These are phyloP conservation scores for Triplophysa rosa DNA, from an alignment of 2,113 vertebrate species.

Conservation along the genomic window DNA sequence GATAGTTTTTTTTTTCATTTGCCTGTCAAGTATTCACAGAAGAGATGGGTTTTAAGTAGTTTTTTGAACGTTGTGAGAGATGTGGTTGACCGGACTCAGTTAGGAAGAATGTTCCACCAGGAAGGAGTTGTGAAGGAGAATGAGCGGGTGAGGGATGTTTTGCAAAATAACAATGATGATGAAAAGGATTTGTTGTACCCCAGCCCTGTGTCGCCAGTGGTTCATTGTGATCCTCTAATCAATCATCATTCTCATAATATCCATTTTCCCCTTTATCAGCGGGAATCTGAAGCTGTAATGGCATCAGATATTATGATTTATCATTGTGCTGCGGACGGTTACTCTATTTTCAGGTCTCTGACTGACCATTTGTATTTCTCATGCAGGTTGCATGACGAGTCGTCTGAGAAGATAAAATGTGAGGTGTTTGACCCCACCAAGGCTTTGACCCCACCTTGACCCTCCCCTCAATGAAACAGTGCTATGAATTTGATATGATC, in stretches of 20 bases:
- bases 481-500: neutral
- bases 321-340: slow-evolving; percentile 52
- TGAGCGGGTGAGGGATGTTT: too few relatives aligned
- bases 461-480: slow-evolving; percentile 9
- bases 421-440: slow-evolving; percentile 25
- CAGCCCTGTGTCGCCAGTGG: slow-evolving; percentile 34
- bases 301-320: slow-evolving; percentile 67
- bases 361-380: slow-evolving; percentile 46
- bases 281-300: slow-evolving; percentile 65
- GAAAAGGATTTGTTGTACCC: slow-evolving; percentile 44
- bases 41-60: too few relatives aligned
- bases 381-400: slow-evolving; percentile 4
- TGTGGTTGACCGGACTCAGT: too few relatives aligned
- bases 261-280: slow-evolving; percentile 63
- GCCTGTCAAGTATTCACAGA: too few relatives aligned
- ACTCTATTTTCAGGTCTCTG: neutral
- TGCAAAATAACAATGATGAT: slow-evolving; percentile 42
- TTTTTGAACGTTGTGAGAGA: too few relatives aligned
- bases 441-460: neutral
- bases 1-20: slow-evolving; percentile 1
- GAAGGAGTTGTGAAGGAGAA: too few relatives aligned
- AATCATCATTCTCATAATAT: slow-evolving; percentile 71
- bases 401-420: slow-evolving; percentile 21
- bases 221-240: slow-evolving; percentile 61
- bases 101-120: too few relatives aligned